These are phyloP conservation scores for Sciurus carolinensis DNA, from an alignment of 2,797 vertebrate species.

Conservation along the genomic window DNA sequence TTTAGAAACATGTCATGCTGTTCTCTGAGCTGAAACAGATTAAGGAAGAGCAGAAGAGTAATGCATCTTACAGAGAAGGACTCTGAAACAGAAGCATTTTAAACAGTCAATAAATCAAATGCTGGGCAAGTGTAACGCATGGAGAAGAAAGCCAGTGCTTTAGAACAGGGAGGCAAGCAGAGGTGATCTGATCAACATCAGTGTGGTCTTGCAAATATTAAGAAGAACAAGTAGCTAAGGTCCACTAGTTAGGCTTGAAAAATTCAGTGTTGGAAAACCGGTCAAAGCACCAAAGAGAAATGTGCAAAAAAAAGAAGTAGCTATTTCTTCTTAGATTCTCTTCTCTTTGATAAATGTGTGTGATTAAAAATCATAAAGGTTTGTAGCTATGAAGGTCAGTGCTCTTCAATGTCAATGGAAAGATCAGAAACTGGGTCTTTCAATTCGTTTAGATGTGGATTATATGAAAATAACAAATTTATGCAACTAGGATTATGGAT, in stretches of 20 bases:
- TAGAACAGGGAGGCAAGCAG: not conserved
- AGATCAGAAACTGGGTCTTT: not conserved
- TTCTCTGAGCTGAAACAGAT: constrained; percentile 22
- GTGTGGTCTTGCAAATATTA: not conserved
- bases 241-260: not conserved
- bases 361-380: not conserved
- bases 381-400: not conserved
- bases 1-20: not conserved
- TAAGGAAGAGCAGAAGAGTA: constrained; percentile 36
- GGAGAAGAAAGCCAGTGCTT: not conserved
- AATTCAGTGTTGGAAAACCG: not conserved
- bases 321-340: not conserved
- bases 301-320: not conserved
- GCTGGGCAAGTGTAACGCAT: not conserved
- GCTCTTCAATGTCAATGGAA: not conserved
- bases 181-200: not conserved
- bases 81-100: constrained; percentile 65
- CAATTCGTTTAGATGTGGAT: not conserved
- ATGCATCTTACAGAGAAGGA: not conserved
- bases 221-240: not conserved
- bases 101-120: constrained; percentile 72
- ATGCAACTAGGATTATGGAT: not conserved
- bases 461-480: not conserved
- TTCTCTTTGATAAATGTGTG: not conserved
- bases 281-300: not conserved